Percentiles rank a stretch among this genome's conserved stretches.
Conservation (phyloP, 2,888 invertebrate species). For the Patella ulyssiponensis region DNA sequence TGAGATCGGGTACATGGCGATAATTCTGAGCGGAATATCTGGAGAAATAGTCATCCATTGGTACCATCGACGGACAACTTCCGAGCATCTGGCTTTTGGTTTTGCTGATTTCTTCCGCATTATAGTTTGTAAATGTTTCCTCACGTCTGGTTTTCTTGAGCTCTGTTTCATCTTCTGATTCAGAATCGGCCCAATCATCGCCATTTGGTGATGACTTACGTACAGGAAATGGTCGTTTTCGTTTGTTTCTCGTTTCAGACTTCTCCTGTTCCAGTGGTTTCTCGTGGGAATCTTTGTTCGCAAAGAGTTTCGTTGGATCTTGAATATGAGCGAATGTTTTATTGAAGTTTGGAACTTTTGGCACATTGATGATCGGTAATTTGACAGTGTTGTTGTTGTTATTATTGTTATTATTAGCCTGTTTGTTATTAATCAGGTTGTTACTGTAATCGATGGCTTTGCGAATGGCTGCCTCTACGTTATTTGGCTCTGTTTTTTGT, state of each 20-base stretch:
- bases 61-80: not conserved
- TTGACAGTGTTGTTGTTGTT: not conserved
- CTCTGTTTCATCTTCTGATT: slow-evolving; percentile 27
- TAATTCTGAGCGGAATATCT: slow-evolving; percentile 10
- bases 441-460: slow-evolving; percentile 5
- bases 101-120: not conserved
- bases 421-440: not conserved
- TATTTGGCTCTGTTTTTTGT: slow-evolving; percentile 9
- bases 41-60: not conserved
- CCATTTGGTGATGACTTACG: slow-evolving; percentile 28
- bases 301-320: slow-evolving; percentile 1
- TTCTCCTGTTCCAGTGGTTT: slow-evolving; percentile 19
- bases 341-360: slow-evolving; percentile 4
- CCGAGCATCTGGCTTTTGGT: not conserved
- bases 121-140: not conserved
- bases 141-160: slow-evolving; percentile 3
- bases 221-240: slow-evolving; percentile 36
- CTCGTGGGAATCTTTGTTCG: not conserved
- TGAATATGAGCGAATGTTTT: not conserved
- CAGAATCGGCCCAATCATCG: slow-evolving; percentile 33
- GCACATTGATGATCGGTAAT: slow-evolving; percentile 5
- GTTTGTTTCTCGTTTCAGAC: slow-evolving; percentile 24
- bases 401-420: not conserved
- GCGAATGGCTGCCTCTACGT: slow-evolving; percentile 1
- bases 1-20: not conserved